Evolutionary conservation across 2,113 vertebrate genomes (phyloP), one percentile per base, ranked within the genome.

Genomic region (Mastomys coucha): DNA sequence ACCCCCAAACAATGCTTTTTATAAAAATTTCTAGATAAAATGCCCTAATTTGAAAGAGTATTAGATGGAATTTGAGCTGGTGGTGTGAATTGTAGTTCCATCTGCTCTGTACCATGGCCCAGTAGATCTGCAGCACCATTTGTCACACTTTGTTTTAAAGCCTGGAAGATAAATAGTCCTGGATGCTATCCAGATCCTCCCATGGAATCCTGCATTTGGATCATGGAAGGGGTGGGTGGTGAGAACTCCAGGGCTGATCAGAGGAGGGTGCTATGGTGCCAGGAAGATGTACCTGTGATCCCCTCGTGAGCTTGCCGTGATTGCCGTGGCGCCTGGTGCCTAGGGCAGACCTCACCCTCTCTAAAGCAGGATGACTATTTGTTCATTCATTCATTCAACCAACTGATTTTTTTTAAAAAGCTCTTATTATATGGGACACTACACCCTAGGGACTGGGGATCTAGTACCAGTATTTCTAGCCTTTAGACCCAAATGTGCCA

Each of bases 131-230:
- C 97, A 96, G 97, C 98, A 96, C 98, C 97, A 97, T 98, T 99
- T 99, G 98, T 98, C 98, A 98, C 98, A 96, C 95, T 99, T 98
- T 98, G 98, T 98, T 98, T 98, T 98, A 97, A 93, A 98, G 97
- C 97, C 98, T 98, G 98, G 98, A 98, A 97, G 97, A 98, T 97
- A 97, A 94, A 8, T 97, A 87, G 87, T 98, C 85, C 95, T 99
- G 98, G 98, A 97, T 72, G 49, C 6, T 0, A 16, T 98, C 98
- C 98, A 99, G 94, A 49, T 63, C 95, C 98, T 93, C 97, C 98
- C 77, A 45, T 84, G 92, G 96, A 88, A 76, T 70, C 97, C 98
- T 0, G 0, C 94, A 69, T 97, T 86, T 97, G 98, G 97, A 98
- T 94, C 73, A 88, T n/a, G 82, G 39, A 96, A 95, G 5, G 0